Conservation (phyloP, 2,888 invertebrate species). For the Pseudanteris insignis region DNA sequence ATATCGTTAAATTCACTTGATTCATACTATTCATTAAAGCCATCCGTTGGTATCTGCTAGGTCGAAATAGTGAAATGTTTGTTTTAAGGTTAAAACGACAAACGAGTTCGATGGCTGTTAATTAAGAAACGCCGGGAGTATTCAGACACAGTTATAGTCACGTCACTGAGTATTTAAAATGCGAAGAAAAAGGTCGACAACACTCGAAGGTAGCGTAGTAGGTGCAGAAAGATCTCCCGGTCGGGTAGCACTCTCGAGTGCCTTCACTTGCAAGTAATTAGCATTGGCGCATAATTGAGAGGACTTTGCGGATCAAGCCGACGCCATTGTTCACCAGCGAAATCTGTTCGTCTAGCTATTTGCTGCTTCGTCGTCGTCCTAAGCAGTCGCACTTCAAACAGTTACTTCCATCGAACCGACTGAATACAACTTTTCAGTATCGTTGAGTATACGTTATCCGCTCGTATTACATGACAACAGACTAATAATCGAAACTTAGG, state of each 20-base stretch:
- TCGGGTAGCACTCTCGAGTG: conserved; percentile 36
- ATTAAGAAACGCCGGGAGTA: conserved; percentile 16
- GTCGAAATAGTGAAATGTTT: too few species aligned
- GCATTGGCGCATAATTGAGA: conserved; percentile 62
- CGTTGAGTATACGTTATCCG: not conserved
- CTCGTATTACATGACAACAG: too few species aligned
- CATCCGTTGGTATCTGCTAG: too few species aligned
- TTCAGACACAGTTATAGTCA: conserved; percentile 16
- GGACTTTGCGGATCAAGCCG: conserved; percentile 55
- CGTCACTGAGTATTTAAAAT: conserved; percentile 14
- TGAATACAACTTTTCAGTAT: conserved; percentile 19
- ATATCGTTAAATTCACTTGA: too few species aligned
- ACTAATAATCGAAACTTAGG: too few species aligned
- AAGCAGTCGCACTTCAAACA: conserved; percentile 23
- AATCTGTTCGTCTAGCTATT: conserved; percentile 32
- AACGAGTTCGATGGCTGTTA: conserved; percentile 11
- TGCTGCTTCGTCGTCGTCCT: conserved; percentile 22
- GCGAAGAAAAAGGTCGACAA: conserved; percentile 13
- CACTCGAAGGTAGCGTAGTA: conserved; percentile 5
- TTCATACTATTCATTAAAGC: too few species aligned
- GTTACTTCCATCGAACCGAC: conserved; percentile 12
- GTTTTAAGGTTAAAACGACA: too few species aligned
- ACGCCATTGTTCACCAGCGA: conserved; percentile 53
- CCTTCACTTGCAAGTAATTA: conserved; percentile 58
- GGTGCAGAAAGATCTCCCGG: conserved; percentile 2